phyloP scores from a whole-genome alignment of 1,140 invertebrate species.

The Andrena cerasifolii region DNA sequence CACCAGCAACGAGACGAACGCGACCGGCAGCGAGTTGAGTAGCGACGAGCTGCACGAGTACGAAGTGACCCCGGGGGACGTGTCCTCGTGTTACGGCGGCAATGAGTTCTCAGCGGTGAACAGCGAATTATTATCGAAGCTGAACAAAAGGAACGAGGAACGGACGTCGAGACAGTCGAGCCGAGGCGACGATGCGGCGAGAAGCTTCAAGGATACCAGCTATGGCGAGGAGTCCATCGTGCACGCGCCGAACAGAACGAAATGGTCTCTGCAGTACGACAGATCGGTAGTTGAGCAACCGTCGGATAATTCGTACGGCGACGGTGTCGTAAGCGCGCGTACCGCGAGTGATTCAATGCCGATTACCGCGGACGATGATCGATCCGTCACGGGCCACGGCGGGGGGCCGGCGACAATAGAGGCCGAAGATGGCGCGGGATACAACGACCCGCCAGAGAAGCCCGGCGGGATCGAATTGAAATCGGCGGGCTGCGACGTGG shows the following conservation, averaged over 20 bases:
- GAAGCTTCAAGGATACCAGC: slow-evolving; percentile 3
- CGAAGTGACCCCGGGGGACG: slow-evolving; percentile 51
- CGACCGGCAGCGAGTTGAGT: slow-evolving; percentile 73
- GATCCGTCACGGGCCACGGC: slow-evolving; percentile 33
- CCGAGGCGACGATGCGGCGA: not conserved
- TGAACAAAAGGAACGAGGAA: not conserved
- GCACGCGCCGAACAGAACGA: slow-evolving; percentile 18
- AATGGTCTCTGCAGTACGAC: slow-evolving; percentile 23
- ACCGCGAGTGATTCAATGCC: slow-evolving; percentile 9
- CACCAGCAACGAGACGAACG: slow-evolving; percentile 72
- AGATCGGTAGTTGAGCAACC: slow-evolving; percentile 3
- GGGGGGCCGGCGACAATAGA: not conserved
- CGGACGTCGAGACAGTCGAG: not conserved
- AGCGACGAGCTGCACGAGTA: slow-evolving; percentile 78
- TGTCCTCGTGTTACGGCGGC: not conserved
- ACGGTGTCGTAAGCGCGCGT: not conserved
- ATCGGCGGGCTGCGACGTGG: slow-evolving; percentile 50
- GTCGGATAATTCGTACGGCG: not conserved
- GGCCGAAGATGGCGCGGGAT: slow-evolving; percentile 38
- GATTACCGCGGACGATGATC: slow-evolving; percentile 24
- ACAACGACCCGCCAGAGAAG: slow-evolving; percentile 39
- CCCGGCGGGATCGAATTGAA: slow-evolving; percentile 68
- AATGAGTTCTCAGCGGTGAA: slow-evolving; percentile 29
- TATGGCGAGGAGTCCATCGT: slow-evolving; percentile 29
- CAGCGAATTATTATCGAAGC: slow-evolving; percentile 25